Evolutionary conservation across 1,140 invertebrate genomes (phyloP), one percentile per base, ranked within the genome.

Genomic region (Lepidurus couesii): DNA sequence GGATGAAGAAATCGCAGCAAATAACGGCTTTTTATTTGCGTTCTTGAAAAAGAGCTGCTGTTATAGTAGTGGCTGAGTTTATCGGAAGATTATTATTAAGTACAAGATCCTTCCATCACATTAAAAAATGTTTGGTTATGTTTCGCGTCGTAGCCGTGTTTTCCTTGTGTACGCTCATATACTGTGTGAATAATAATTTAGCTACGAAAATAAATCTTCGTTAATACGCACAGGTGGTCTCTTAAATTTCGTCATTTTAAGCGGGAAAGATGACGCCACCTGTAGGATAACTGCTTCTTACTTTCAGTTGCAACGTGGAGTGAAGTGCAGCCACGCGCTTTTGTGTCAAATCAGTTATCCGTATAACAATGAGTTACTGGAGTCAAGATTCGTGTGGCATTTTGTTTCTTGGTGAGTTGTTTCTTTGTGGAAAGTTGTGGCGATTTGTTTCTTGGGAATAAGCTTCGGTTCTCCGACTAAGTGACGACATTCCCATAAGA

Each of bases 171-270:
- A 9, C 53, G 53, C 53, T 21, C 16, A 65, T 21, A 65, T 21
- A 21, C n/a, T 65, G 16, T 65, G 53, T 65, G 53, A 65, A 65
- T 65, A 65, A 65, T n/a, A 65, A 65, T 65, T 65, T 65, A 65
- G 53, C 53, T 13, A 65, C 53, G 21, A 65, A 21, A 65, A 65
- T 4, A 34, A 4, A 4, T 34, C 34, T 47, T 47, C 16, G 1
- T 47, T 47, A 11, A 47, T 16, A 1, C 16, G 45, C 7, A 5
- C 6, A 34, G 34, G 2, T 3, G 34, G 34, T 3, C 16, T 47
- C 45, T 7, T 47, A 0, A 47, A 2, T 47, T 47, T 11, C 1
- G 53, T 65, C 53, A 65, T 21, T 7, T 6, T 65, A n/a, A 1
- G 53, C 53, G 21, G 21, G 45, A 34, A 34, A 34, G 2, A 34